Evolutionary conservation across 2,113 vertebrate species (phyloP).

Genomic region (Rhea pennata): DNA sequence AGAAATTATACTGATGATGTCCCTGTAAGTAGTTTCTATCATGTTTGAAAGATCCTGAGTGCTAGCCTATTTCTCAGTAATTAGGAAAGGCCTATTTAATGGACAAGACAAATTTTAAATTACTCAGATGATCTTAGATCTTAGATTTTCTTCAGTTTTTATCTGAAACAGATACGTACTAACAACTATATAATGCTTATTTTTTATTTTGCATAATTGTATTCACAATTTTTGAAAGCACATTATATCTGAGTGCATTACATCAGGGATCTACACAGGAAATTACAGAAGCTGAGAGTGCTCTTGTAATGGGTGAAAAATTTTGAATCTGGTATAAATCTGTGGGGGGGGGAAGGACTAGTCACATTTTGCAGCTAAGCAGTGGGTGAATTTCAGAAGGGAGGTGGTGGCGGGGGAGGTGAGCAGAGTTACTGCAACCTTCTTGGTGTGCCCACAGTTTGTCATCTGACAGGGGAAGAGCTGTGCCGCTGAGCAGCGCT

Average conservation of each 20-base stretch:
- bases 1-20: neutral
- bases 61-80: neutral
- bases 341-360: neutral
- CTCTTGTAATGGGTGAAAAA: neutral
- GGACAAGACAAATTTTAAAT: neutral
- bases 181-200: neutral
- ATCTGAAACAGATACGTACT: neutral
- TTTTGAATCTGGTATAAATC: neutral
- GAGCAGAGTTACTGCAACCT: neutral
- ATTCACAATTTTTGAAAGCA: neutral
- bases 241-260: neutral
- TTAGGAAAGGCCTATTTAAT: neutral
- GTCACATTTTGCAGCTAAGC: neutral
- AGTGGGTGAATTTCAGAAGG: neutral
- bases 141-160: neutral
- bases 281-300: neutral
- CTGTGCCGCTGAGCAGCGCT: neutral
- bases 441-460: neutral
- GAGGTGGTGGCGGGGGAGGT: neutral
- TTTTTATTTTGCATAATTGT: neutral
- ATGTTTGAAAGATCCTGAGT: neutral
- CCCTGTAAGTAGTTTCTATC: neutral
- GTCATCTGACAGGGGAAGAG: constrained; percentile 2
- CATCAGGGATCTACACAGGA: neutral
- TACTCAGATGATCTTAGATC: neutral